Evolutionary conservation across 2,888 invertebrate species (phyloP).

Genomic region (Dioctria linearis): DNA sequence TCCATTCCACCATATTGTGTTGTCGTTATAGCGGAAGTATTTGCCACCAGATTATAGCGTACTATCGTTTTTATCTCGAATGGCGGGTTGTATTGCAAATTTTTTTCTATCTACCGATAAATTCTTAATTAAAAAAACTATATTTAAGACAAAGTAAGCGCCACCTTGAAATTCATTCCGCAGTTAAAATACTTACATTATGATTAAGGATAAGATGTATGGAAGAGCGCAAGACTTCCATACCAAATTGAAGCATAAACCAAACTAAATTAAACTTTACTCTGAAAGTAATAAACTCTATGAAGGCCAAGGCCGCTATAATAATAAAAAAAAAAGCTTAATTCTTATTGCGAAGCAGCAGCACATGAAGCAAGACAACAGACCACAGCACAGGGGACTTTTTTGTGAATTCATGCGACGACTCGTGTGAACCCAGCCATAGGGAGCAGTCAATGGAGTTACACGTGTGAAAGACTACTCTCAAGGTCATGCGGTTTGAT

Average conservation of each 20-base stretch:
- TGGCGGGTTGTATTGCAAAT: background rate
- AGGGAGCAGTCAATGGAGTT: conserved; percentile 54
- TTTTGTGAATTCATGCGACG: conserved; percentile 1
- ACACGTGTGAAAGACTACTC: conserved; percentile 56
- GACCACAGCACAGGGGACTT: too few relatives aligned
- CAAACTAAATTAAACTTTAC: background rate
- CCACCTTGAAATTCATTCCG: too few relatives aligned
- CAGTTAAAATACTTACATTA: too few relatives aligned
- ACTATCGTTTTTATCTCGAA: background rate
- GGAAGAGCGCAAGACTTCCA: too few relatives aligned
- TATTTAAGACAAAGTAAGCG: background rate
- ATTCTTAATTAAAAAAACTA: too few relatives aligned
- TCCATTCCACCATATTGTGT: background rate
- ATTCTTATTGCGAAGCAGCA: conserved; percentile 9
- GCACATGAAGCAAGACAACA: background rate
- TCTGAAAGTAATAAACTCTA: conserved; percentile 57
- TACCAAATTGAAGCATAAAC: background rate
- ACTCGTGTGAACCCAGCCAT: background rate
- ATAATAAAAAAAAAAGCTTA: background rate
- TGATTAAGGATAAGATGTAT: too few relatives aligned
- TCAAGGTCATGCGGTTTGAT: conserved; percentile 57
- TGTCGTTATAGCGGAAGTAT: conserved; percentile 18
- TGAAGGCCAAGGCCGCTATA: conserved; percentile 57
- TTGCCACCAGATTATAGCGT: background rate
- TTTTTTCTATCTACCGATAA: background rate